Evolutionary conservation across 2,113 vertebrate species (phyloP).

Genomic region (Hylia prasina): DNA sequence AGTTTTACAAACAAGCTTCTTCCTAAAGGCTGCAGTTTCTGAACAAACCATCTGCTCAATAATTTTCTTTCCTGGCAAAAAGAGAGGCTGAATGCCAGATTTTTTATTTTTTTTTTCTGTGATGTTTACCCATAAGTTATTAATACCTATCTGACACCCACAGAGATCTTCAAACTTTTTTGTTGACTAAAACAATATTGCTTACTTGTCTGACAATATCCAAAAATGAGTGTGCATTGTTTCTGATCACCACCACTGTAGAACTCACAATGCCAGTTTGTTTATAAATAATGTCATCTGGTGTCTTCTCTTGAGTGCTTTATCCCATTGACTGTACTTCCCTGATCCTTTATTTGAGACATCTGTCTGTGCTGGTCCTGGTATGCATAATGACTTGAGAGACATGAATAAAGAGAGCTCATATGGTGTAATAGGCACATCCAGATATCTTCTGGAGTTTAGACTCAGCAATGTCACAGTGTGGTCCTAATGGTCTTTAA

Average conservation of each 20-base stretch:
- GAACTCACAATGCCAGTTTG: background rate
- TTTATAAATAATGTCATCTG: constrained; percentile 34
- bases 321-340: background rate
- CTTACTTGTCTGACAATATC: background rate
- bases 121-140: background rate
- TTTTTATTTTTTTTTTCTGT: background rate
- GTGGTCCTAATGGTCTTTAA: constrained; percentile 9
- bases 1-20: constrained; percentile 35
- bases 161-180: background rate
- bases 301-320: background rate
- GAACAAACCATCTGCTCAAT: constrained; percentile 39
- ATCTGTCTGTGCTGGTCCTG: background rate
- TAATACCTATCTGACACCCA: background rate
- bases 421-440: background rate
- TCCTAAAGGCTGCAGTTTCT: constrained; percentile 21
- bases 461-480: background rate
- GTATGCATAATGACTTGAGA: constrained; percentile 8
- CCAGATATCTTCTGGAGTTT: background rate
- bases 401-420: background rate
- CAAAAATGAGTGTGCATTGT: background rate
- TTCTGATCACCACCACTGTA: background rate
- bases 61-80: background rate
- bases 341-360: constrained; percentile 4
- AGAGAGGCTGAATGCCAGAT: background rate
- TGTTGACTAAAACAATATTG: background rate